Conservation (phyloP, 2,113 vertebrate species). For the Rhagologus leucostigma region DNA sequence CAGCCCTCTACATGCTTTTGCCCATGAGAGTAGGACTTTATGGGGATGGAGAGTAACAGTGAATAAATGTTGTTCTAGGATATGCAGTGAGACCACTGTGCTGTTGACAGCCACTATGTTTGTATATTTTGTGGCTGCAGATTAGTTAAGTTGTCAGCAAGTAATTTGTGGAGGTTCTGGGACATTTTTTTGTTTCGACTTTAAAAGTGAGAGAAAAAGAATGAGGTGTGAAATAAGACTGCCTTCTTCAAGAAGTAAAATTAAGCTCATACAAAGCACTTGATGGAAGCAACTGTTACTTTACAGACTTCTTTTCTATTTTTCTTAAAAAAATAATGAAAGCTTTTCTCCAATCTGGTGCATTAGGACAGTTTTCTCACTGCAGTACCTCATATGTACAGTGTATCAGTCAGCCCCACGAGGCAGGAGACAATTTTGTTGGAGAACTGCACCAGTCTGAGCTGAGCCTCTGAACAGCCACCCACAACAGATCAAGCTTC, state of each 20-base stretch:
- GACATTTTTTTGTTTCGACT: not conserved
- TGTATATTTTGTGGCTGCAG: not conserved
- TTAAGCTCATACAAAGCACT: not conserved
- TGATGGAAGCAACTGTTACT: not conserved
- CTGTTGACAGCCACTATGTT: not conserved
- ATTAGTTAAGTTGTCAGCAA: not conserved
- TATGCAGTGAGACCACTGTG: accelerated
- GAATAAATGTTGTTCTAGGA: not conserved
- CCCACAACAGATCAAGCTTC: not conserved
- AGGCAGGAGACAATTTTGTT: not conserved
- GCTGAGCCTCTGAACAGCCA: not conserved
- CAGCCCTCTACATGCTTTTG: not conserved
- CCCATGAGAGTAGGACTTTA: not conserved
- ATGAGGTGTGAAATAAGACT: not conserved
- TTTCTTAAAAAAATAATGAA: not conserved
- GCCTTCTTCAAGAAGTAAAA: not conserved
- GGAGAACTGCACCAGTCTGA: not conserved
- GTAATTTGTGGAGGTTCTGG: not conserved
- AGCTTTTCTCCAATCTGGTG: not conserved
- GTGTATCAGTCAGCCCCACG: not conserved
- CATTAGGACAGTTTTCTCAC: not conserved
- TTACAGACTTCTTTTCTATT: not conserved
- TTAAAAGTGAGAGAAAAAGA: not conserved
- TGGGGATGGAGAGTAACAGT: not conserved
- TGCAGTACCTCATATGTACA: not conserved